Evolutionary conservation across 1,140 invertebrate genomes (phyloP).

Genomic region (Drosophila triauraria): DNA sequence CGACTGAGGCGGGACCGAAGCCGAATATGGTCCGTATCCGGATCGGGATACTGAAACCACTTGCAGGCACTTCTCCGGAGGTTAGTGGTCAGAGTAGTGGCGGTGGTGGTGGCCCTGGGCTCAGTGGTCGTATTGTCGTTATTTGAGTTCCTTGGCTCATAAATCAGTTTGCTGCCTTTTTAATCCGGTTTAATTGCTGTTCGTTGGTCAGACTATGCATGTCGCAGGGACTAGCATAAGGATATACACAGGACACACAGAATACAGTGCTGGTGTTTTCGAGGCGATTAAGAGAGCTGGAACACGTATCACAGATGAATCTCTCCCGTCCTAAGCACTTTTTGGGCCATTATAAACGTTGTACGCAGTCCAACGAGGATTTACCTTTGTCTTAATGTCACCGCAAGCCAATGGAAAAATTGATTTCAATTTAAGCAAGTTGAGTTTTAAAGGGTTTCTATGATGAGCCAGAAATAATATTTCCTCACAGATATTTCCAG

Average conservation of each 20-base stretch:
- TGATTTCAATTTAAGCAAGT: background rate
- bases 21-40: conserved; percentile 5
- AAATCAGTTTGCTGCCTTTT: conserved; percentile 83
- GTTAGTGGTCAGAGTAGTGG: background rate
- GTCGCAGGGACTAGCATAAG: conserved; percentile 73
- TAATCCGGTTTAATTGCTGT: conserved; percentile 84
- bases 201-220: conserved; percentile 80
- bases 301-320: conserved; percentile 51
- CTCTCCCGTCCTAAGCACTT: conserved; percentile 56
- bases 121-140: conserved; percentile 72
- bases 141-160: conserved; percentile 80
- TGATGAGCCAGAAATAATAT: too few relatives aligned
- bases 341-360: conserved; percentile 71
- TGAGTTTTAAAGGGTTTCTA: background rate
- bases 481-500: background rate
- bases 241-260: conserved; percentile 33
- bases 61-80: conserved; percentile 9
- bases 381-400: conserved; percentile 49
- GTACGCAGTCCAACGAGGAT: conserved; percentile 54
- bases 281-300: conserved; percentile 67
- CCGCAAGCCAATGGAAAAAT: conserved; percentile 13
- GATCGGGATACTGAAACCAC: conserved; percentile 19
- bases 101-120: conserved; percentile 11
- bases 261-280: conserved; percentile 51
- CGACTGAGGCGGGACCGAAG: conserved; percentile 53